A percentile compares a stretch with the other conserved stretches of the same genome.
Conservation (phyloP, 2,888 invertebrate species). For the Philopedon plagiatum region DNA sequence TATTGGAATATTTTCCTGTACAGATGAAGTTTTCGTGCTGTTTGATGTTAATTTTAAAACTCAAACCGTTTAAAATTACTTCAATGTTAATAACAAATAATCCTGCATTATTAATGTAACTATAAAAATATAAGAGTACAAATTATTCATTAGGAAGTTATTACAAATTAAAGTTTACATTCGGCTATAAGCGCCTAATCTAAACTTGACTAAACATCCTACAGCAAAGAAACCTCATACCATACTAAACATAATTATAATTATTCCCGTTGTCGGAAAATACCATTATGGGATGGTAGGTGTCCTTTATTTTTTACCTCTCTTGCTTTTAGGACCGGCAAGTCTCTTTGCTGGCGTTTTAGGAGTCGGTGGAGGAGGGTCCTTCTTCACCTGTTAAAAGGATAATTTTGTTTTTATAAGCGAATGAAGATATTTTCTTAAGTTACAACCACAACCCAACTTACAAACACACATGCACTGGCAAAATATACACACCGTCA, state of each 20-base stretch:
- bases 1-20: neutral
- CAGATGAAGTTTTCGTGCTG: neutral
- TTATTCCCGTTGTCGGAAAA: neutral
- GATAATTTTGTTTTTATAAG: neutral
- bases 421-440: too few relatives aligned
- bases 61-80: neutral
- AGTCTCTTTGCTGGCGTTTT: slow-evolving; percentile 60
- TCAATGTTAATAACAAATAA: neutral
- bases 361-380: slow-evolving; percentile 59
- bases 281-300: neutral
- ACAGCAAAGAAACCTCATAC: neutral
- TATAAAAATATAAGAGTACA: neutral
- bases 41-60: neutral
- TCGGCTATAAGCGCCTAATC: neutral
- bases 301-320: slow-evolving; percentile 53
- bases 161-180: too few relatives aligned
- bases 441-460: neutral
- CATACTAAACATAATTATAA: neutral
- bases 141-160: neutral
- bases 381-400: slow-evolving; percentile 34
- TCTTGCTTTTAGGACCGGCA: slow-evolving; percentile 64
- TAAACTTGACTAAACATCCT: neutral
- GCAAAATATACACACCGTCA: too few relatives aligned
- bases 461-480: neutral
- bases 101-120: too few relatives aligned